A percentile compares a stretch with the other conserved stretches of the same genome.
These are phyloP conservation scores for Oenanthe oenanthe DNA, from an alignment of 2,113 vertebrate species.

Conservation along the genomic window DNA sequence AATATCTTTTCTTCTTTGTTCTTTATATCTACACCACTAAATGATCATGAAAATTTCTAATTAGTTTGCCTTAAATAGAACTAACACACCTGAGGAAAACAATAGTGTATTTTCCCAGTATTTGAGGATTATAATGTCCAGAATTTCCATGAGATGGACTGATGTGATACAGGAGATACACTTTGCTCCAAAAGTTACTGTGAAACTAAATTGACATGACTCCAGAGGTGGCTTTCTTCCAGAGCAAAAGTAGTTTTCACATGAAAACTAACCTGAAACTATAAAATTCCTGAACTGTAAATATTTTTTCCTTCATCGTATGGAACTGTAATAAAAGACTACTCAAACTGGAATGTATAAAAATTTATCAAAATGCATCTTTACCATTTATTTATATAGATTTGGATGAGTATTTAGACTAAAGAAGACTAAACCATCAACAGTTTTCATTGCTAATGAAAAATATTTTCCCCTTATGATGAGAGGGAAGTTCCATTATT, in stretches of 20 bases:
- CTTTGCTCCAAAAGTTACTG: neutral
- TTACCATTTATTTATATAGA: neutral
- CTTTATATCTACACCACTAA: neutral
- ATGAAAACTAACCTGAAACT: neutral
- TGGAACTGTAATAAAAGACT: neutral
- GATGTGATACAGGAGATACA: rapidly evolving
- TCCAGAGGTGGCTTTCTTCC: neutral
- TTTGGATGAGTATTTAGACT: neutral
- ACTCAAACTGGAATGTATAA: neutral
- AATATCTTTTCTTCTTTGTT: neutral
- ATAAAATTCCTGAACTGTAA: neutral
- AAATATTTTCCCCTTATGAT: neutral
- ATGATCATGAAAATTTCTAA: neutral
- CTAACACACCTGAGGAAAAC: neutral
- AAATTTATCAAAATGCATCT: neutral
- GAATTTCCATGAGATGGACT: neutral
- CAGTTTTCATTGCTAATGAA: neutral
- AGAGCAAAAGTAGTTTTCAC: neutral
- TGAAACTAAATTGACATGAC: neutral
- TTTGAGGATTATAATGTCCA: neutral
- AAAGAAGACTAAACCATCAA: neutral
- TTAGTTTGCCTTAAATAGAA: neutral
- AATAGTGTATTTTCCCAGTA: neutral
- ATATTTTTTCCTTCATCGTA: neutral
- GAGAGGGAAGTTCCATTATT: neutral